A percentile compares a stretch with the other conserved stretches of the same genome.
phyloP scores from a whole-genome alignment of 2,113 vertebrate species.

The Jacana jacana region DNA sequence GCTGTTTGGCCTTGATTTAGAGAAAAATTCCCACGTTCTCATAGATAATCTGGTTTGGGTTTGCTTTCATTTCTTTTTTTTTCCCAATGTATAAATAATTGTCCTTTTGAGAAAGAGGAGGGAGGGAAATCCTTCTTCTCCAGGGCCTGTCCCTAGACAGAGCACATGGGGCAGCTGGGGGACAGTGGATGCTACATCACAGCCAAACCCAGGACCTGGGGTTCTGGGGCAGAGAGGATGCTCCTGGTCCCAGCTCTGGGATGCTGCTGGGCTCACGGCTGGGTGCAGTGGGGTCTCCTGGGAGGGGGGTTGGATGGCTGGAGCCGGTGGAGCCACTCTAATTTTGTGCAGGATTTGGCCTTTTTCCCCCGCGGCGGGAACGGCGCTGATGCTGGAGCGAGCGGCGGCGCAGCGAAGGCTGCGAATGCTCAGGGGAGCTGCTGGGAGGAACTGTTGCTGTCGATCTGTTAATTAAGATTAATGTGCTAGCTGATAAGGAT shows the following conservation, averaged over 20 bases:
- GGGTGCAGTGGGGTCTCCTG: not conserved
- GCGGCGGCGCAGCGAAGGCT: not conserved
- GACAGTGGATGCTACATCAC: fast-evolving
- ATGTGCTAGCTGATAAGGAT: conserved; percentile 69
- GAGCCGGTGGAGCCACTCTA: not conserved
- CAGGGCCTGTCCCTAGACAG: not conserved
- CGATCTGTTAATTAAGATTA: conserved; percentile 72
- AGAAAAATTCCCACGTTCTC: not conserved
- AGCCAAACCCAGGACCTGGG: not conserved
- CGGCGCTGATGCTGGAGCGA: not conserved
- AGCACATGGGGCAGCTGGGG: fast-evolving
- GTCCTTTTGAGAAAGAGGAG: not conserved
- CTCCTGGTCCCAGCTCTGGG: not conserved
- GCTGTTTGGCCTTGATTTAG: not conserved
- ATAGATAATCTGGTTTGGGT: not conserved
- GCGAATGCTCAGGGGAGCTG: conserved; percentile 41
- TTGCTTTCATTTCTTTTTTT: not conserved
- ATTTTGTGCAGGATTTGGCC: not conserved
- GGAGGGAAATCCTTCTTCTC: not conserved
- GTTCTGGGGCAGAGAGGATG: not conserved
- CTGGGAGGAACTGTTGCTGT: conserved; percentile 56
- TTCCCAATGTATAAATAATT: not conserved
- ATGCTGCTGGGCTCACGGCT: fast-evolving
- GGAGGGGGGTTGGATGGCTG: not conserved
- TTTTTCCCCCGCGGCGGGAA: fast-evolving